phyloP scores from a whole-genome alignment of 2,888 invertebrate genomes.

The Calephelis perditalis region DNA sequence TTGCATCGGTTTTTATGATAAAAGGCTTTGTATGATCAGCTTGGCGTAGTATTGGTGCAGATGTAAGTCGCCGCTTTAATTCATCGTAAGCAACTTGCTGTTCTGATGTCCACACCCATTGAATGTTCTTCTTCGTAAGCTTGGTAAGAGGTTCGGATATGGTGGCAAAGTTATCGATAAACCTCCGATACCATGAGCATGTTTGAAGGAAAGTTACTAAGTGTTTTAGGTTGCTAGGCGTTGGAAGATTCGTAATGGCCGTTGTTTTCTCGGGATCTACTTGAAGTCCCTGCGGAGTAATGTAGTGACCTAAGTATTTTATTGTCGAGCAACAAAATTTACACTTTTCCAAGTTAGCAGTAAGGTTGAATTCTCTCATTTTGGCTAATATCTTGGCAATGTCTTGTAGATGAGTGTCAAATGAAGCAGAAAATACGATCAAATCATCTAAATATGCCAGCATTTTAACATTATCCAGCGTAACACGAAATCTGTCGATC shows the following conservation, averaged over 20 bases:
- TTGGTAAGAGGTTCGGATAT: slow-evolving; percentile 31
- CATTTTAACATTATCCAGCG: slow-evolving; percentile 16
- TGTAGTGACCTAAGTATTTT: slow-evolving; percentile 29
- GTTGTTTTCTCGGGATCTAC: slow-evolving; percentile 28
- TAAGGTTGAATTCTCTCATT: slow-evolving; percentile 27
- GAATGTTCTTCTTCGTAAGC: slow-evolving; percentile 24
- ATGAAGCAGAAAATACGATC: slow-evolving; percentile 33
- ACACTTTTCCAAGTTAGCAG: slow-evolving; percentile 30
- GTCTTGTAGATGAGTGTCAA: slow-evolving; percentile 33
- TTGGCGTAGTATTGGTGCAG: slow-evolving; percentile 30
- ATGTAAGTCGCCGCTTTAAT: slow-evolving; percentile 28
- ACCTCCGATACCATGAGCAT: slow-evolving; percentile 36
- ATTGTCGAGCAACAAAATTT: slow-evolving; percentile 22
- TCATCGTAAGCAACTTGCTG: slow-evolving; percentile 29
- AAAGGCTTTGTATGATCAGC: slow-evolving; percentile 23
- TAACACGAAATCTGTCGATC: slow-evolving; percentile 35
- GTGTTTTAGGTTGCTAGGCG: slow-evolving; percentile 31
- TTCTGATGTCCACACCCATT: slow-evolving; percentile 32
- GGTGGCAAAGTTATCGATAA: slow-evolving; percentile 33
- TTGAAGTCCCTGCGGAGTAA: slow-evolving; percentile 27
- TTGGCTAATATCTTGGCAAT: slow-evolving; percentile 26
- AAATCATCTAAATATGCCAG: slow-evolving; percentile 38
- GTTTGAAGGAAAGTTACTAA: slow-evolving; percentile 36
- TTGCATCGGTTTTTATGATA: slow-evolving; percentile 34
- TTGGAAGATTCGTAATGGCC: slow-evolving; percentile 26